These are phyloP conservation scores for Neoniphon sammara DNA, from an alignment of 2,797 vertebrate species.

Conservation along the genomic window DNA sequence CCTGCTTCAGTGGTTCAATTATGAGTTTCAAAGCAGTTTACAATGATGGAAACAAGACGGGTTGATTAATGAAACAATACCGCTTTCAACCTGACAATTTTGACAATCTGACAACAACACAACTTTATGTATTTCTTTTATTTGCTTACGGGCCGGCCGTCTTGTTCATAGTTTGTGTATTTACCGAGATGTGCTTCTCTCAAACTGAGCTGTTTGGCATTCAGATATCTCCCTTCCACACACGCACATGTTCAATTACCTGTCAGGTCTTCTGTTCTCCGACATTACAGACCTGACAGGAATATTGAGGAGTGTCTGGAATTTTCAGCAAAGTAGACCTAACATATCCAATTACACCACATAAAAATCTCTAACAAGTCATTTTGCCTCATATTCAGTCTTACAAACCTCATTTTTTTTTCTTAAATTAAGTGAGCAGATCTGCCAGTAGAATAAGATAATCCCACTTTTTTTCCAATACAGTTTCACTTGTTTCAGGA, in stretches of 20 bases:
- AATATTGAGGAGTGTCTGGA: too few species aligned
- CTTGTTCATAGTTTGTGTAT: slow-evolving; percentile 12
- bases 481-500: too few species aligned
- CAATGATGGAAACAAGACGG: not conserved
- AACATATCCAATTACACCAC: slow-evolving; percentile 8
- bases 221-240: too few species aligned
- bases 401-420: too few species aligned
- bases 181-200: not conserved
- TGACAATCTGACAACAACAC: too few species aligned
- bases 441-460: too few species aligned
- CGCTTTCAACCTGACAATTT: not conserved
- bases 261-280: slow-evolving; percentile 2
- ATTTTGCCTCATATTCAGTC: too few species aligned
- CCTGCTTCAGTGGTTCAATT: not conserved
- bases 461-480: too few species aligned
- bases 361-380: too few species aligned
- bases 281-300: not conserved
- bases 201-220: not conserved
- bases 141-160: not conserved
- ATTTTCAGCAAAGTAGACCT: not conserved
- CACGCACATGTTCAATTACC: not conserved
- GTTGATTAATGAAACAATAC: slow-evolving; percentile 12
- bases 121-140: too few species aligned
- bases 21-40: not conserved
- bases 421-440: too few species aligned